Evolutionary conservation across 2,797 vertebrate genomes (phyloP), one percentile per base, ranked within the genome.

Genomic region (Spinus pinus): DNA sequence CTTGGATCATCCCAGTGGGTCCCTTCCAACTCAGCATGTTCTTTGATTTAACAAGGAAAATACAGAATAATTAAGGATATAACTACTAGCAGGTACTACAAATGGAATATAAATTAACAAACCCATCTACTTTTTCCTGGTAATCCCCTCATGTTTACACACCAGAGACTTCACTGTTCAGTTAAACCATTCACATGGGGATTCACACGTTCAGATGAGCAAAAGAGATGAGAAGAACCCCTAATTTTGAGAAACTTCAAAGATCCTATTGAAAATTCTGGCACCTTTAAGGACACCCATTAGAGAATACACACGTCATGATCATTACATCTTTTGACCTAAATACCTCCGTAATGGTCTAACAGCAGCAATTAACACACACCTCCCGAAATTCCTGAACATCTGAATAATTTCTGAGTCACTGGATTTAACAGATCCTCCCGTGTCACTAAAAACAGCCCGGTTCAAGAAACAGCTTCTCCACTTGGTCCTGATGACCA

Each of bases 291-390:
- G 90, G 70, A 88, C 73, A 72, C 30, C 27, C 70, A 81, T 65
- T 46, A 86, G 37, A 71, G 69, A 81, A 91, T 20, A 61, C 42
- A 19, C n/a, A 39, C 4, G 10, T 65, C 75, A 93, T 1, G 53
- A 94, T 54, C 65, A 41, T 72, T 60, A 67, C 47, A 66, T 72
- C 71, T 54, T 70, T 65, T 95, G 93, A 94, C 94, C 94, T 90
- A 95, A 93, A 95, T 93, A 93, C 71, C 83, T 92, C 65, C 31
- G 24, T 64, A 78, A 75, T 92, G 49, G 64, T 78, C 60, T 81
- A 28, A 73, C 20, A 74, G 42, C 42, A 90, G 57, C 90, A 94
- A 90, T 88, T 92, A 96, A 47, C 60, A 15, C 74, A 51, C 81
- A 35, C 64, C 85, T 77, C 42, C 67, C 23, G 42, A 88, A 83